phyloP scores from a whole-genome alignment of 2,888 invertebrate species.

The Sinopyrophorus schimmeli region DNA sequence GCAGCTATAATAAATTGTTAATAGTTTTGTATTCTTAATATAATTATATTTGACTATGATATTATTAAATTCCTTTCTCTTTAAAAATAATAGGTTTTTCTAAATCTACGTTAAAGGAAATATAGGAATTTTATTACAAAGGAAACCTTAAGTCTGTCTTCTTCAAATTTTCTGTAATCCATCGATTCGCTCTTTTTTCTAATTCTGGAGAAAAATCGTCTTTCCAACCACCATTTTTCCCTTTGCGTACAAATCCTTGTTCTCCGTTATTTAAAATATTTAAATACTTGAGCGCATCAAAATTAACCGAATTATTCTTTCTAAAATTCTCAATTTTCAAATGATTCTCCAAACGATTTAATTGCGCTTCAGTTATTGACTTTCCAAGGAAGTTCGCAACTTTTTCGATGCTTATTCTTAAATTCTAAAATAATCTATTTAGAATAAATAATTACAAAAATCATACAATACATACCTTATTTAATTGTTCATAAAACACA shows the following conservation, averaged over 20 bases:
- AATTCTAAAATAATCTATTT: constrained; percentile 65
- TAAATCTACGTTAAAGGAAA: too few species aligned
- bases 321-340: constrained; percentile 82
- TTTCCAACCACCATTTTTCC: constrained; percentile 71
- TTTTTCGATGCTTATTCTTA: constrained; percentile 60
- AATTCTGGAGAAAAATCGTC: constrained; percentile 72
- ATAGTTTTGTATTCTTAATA: too few species aligned
- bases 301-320: constrained; percentile 78
- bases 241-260: constrained; percentile 69
- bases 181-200: constrained; percentile 66
- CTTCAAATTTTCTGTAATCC: constrained; percentile 68
- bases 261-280: constrained; percentile 64
- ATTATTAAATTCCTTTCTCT: too few species aligned
- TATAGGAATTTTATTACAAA: too few species aligned
- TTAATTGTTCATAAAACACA: constrained; percentile 80
- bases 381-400: constrained; percentile 67
- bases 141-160: constrained; percentile 66
- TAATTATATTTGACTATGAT: too few species aligned
- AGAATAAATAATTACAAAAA: neutral
- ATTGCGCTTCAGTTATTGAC: constrained; percentile 60
- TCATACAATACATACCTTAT: constrained; percentile 58
- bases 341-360: constrained; percentile 67
- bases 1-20: too few species aligned
- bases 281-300: constrained; percentile 64
- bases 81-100: too few species aligned